Evolutionary conservation across 2,888 invertebrate species (phyloP).

Genomic region (Hyposoter dolosus): DNA sequence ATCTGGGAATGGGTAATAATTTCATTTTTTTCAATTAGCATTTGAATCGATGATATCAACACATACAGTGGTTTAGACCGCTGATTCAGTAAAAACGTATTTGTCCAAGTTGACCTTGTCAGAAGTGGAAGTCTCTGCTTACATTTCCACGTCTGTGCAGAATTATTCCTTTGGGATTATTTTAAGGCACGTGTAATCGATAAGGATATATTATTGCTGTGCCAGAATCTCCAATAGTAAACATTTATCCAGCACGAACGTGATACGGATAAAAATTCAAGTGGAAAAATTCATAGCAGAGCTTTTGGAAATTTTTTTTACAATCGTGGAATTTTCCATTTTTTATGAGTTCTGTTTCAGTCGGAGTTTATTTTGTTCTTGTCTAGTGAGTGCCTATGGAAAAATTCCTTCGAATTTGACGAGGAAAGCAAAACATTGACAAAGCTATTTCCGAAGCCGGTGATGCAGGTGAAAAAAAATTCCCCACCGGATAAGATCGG

Average conservation of each 20-base stretch:
- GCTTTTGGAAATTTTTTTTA: background rate
- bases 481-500: constrained; percentile 29
- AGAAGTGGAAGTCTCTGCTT: background rate
- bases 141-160: background rate
- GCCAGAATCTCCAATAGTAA: background rate
- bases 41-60: background rate
- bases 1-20: background rate
- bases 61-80: background rate
- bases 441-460: constrained; percentile 17
- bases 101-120: background rate
- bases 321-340: background rate
- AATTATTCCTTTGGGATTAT: background rate
- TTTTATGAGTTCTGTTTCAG: background rate
- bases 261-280: background rate
- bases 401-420: background rate
- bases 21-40: background rate
- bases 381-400: background rate
- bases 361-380: background rate
- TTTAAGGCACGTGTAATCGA: background rate
- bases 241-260: background rate
- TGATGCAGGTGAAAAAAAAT: constrained; percentile 34
- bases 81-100: background rate
- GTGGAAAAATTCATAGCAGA: background rate
- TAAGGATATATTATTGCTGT: background rate
- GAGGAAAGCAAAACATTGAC: constrained; percentile 7